Conservation (phyloP, 2,888 invertebrate genomes). For the Eupithecia tripunctaria region DNA sequence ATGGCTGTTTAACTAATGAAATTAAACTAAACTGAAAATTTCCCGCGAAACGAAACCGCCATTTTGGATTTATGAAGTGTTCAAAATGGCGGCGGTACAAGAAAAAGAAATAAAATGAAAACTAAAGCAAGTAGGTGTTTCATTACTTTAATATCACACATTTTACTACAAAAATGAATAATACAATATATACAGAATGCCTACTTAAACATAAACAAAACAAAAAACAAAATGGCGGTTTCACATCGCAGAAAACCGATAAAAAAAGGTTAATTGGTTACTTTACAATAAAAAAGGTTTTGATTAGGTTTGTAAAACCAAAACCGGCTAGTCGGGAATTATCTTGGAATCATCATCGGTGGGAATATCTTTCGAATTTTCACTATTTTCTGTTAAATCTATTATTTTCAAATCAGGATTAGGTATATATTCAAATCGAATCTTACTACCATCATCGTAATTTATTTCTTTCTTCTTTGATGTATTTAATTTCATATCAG, state of each 20-base stretch:
- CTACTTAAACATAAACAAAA: slow-evolving; percentile 14
- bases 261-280: slow-evolving; percentile 5
- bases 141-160: slow-evolving; percentile 45
- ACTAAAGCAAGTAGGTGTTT: slow-evolving; percentile 37
- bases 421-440: slow-evolving; percentile 17
- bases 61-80: slow-evolving; percentile 25
- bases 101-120: slow-evolving; percentile 39
- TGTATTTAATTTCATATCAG: background rate
- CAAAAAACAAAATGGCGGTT: slow-evolving; percentile 29
- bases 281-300: slow-evolving; percentile 1
- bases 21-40: slow-evolving; percentile 35
- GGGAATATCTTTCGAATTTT: slow-evolving; percentile 19
- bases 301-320: slow-evolving; percentile 23
- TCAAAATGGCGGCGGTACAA: slow-evolving; percentile 34
- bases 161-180: slow-evolving; percentile 38
- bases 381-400: background rate
- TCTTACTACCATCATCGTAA: background rate
- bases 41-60: slow-evolving; percentile 34
- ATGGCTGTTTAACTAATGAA: slow-evolving; percentile 40
- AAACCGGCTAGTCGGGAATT: slow-evolving; percentile 24
- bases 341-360: slow-evolving; percentile 18
- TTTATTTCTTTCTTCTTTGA: slow-evolving; percentile 3
- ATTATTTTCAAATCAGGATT: slow-evolving; percentile 18
- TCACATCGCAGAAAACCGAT: slow-evolving; percentile 29
- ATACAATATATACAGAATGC: slow-evolving; percentile 33